These are phyloP conservation scores for Ochropacha duplaris DNA, from an alignment of 2,888 invertebrate species.

Conservation along the genomic window DNA sequence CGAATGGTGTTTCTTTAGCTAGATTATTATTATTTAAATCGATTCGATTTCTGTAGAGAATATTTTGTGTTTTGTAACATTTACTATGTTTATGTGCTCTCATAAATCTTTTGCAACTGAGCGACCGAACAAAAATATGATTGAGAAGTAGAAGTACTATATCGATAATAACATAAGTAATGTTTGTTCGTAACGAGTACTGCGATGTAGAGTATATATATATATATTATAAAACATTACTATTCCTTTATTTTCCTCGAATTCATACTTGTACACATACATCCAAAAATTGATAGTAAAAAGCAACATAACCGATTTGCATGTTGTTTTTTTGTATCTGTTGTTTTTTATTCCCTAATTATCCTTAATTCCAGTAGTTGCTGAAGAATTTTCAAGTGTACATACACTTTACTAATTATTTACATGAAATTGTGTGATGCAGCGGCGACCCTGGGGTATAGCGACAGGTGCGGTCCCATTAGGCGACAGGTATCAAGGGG, in stretches of 20 bases:
- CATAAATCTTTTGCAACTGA: conserved; percentile 62
- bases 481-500: too few species aligned
- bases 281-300: conserved; percentile 83
- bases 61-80: conserved; percentile 69
- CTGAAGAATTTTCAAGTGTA: neutral
- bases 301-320: conserved; percentile 80
- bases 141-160: conserved; percentile 71
- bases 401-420: too few species aligned
- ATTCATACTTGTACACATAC: conserved; percentile 82
- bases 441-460: too few species aligned
- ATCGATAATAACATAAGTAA: conserved; percentile 78
- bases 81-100: conserved; percentile 66
- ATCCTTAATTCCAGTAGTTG: conserved; percentile 6
- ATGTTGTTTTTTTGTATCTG: conserved; percentile 68
- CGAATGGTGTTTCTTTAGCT: conserved; percentile 75
- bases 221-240: conserved; percentile 76
- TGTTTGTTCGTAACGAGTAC: conserved; percentile 80
- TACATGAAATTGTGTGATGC: too few species aligned
- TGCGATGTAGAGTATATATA: conserved; percentile 81
- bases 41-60: conserved; percentile 75
- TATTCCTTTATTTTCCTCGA: conserved; percentile 79
- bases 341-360: conserved; percentile 43
- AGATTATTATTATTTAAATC: conserved; percentile 79
- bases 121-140: conserved; percentile 77
- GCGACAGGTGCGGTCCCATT: too few species aligned